Percentiles rank a stretch among this genome's conserved stretches.
phyloP scores from a whole-genome alignment of 2,888 invertebrate species.

The Apodemia duryi region DNA sequence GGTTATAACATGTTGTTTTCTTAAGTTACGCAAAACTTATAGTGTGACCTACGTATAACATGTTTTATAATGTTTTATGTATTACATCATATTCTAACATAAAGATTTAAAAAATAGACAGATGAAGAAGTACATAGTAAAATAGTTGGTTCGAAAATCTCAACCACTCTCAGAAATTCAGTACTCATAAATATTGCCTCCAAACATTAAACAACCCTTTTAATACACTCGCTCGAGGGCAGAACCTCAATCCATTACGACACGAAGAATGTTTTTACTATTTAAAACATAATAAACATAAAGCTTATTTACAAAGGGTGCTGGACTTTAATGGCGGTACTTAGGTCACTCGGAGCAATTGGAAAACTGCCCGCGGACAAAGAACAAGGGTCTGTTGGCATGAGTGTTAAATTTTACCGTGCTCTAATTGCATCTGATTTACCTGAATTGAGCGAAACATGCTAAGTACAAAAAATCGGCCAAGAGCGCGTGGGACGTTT shows the following conservation, averaged over 20 bases:
- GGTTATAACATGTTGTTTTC: too few relatives aligned
- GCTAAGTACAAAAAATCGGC: not conserved
- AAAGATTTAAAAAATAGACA: too few relatives aligned
- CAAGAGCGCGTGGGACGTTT: too few relatives aligned
- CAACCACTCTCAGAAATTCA: not conserved
- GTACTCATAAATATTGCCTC: not conserved
- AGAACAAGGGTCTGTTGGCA: conserved; percentile 23
- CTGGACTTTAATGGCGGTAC: conserved; percentile 12
- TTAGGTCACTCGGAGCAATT: not conserved
- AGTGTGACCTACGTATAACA: too few relatives aligned
- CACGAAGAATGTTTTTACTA: conserved; percentile 12
- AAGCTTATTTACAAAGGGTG: conserved; percentile 7
- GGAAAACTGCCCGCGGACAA: conserved; percentile 19
- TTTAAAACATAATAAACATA: conserved; percentile 13
- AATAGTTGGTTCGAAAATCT: not conserved
- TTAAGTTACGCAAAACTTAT: too few relatives aligned
- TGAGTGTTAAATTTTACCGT: conserved; percentile 20
- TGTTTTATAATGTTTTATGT: too few relatives aligned
- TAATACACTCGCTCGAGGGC: conserved; percentile 4
- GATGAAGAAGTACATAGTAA: not conserved
- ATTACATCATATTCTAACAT: too few relatives aligned
- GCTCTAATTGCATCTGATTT: conserved; percentile 23
- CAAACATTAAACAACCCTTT: conserved; percentile 7
- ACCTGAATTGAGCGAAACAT: conserved; percentile 2
- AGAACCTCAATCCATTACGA: conserved; percentile 2